Evolutionary conservation across 2,797 vertebrate genomes (phyloP).

Genomic region (Microcaecilia unicolor): DNA sequence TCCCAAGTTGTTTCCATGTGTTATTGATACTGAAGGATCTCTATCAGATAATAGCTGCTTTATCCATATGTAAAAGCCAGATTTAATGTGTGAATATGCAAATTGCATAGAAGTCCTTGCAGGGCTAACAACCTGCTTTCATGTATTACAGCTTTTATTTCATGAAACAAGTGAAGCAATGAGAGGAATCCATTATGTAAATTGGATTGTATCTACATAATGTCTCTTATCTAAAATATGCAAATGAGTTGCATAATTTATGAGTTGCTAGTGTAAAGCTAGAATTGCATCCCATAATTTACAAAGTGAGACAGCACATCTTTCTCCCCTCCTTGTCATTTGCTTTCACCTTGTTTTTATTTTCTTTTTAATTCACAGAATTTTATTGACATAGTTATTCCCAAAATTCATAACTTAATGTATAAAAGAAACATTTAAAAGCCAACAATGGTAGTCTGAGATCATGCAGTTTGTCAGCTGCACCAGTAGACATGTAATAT

Average conservation of each 20-base stretch:
- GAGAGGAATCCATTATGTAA: conserved; percentile 96
- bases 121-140: no score
- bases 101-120: conserved; percentile 25
- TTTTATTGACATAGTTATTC: no score
- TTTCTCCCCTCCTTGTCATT: not conserved
- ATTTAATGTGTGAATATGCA: not conserved
- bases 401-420: no score
- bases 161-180: conserved; percentile 79
- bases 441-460: no score
- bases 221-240: conserved; percentile 90
- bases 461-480: no score
- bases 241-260: conserved; percentile 95
- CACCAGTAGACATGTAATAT: no score
- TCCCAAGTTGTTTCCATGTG: not conserved
- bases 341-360: not conserved
- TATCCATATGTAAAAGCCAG: no score
- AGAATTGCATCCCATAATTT: conserved; percentile 85
- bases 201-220: conserved; percentile 88
- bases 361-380: no score
- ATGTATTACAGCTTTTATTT: conserved; percentile 49
- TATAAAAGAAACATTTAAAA: no score
- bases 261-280: conserved; percentile 83
- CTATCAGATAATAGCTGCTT: conserved; percentile 6
- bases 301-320: conserved; percentile 56
- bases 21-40: conserved; percentile 15